A percentile compares a stretch with the other conserved stretches of the same genome.
Conservation (phyloP, 2,888 invertebrate species). For the Cosmia trapezina region DNA sequence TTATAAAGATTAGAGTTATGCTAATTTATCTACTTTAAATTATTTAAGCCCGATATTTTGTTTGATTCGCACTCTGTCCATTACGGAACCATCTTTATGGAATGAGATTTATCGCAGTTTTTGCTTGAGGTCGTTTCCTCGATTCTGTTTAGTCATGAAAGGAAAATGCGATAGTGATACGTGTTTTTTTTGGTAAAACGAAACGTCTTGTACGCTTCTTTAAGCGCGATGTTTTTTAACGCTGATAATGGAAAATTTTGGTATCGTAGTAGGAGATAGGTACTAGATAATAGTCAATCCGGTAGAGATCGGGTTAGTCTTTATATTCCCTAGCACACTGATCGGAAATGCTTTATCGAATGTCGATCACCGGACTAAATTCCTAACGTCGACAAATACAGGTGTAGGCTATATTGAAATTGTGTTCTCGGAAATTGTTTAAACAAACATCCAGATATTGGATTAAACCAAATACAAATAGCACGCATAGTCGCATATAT, state of each 20-base stretch:
- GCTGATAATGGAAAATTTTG: background rate
- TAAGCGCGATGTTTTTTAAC: conserved; percentile 15
- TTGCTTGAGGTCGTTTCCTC: conserved; percentile 40
- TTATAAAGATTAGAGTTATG: conserved; percentile 55
- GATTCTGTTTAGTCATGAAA: conserved; percentile 53
- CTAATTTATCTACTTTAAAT: conserved; percentile 54
- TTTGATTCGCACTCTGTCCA: conserved; percentile 59
- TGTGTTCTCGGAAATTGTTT: conserved; percentile 20
- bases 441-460: conserved; percentile 24
- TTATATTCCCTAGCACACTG: background rate
- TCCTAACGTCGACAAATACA: conserved; percentile 32
- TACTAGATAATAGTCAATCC: background rate
- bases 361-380: conserved; percentile 53
- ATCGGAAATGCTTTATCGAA: conserved; percentile 37
- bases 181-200: conserved; percentile 29
- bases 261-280: background rate
- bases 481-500: background rate
- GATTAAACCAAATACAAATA: conserved; percentile 24
- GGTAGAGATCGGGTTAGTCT: background rate
- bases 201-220: conserved; percentile 31
- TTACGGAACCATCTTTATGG: conserved; percentile 45
- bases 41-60: conserved; percentile 54
- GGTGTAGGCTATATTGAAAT: conserved; percentile 18
- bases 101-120: conserved; percentile 56
- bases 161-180: conserved; percentile 43